A percentile compares a stretch with the other conserved stretches of the same genome.
These are phyloP conservation scores for Dioctria rufipes DNA, from an alignment of 2,888 invertebrate genomes.

Conservation along the genomic window DNA sequence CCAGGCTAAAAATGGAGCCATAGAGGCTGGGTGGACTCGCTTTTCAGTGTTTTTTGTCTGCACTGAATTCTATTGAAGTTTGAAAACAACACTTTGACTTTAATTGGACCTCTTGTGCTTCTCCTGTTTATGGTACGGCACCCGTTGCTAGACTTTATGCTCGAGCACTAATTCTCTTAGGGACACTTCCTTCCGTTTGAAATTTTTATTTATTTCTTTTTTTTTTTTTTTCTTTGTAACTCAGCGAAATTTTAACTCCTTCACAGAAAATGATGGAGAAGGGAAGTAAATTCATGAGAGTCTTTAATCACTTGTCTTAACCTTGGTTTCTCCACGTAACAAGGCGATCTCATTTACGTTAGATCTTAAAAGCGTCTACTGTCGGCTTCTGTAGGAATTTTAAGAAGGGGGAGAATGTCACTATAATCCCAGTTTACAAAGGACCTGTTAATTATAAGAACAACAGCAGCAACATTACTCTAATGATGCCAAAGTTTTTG, in stretches of 20 bases:
- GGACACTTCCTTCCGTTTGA: neutral
- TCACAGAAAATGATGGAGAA: neutral
- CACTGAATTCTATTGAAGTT: constrained; percentile 13
- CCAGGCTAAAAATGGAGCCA: neutral
- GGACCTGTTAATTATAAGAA: neutral
- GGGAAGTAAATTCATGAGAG: neutral
- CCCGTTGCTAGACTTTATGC: neutral
- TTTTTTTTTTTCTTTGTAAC: too few species aligned
- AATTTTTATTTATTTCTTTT: neutral
- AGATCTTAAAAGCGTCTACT: neutral
- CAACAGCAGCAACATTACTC: too few species aligned
- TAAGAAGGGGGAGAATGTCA: neutral
- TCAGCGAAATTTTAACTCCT: neutral
- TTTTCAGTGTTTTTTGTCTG: neutral
- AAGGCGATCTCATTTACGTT: neutral
- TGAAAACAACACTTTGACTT: constrained; percentile 5
- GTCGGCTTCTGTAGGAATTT: neutral
- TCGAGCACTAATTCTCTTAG: constrained; percentile 2
- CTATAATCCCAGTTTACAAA: neutral
- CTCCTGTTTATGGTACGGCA: neutral
- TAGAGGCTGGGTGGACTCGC: neutral
- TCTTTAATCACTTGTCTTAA: constrained; percentile 11
- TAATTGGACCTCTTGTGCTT: constrained; percentile 17
- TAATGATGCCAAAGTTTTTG: too few species aligned
- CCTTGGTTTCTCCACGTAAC: neutral